Evolutionary conservation across 2,888 invertebrate species (phyloP), one percentile per base, ranked within the genome.

Genomic region (Xanthia togata): DNA sequence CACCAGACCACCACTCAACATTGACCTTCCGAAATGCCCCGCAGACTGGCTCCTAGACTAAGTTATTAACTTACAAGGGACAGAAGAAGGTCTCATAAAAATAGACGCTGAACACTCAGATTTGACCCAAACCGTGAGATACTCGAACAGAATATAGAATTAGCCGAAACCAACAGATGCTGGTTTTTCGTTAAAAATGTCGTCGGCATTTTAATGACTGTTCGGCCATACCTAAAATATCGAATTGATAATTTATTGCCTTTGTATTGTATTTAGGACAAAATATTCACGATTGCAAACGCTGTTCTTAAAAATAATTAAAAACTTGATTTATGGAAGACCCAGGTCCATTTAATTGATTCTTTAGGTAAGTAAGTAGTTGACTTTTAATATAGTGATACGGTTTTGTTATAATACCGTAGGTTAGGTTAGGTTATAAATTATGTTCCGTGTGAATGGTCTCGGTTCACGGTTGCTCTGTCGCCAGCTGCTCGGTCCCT

Each of bases 241-340:
- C 93, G 89, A 93, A 93, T 91, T 82, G 79, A 90, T 92, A 91
- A 95, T 96, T 95, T 95, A 96, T 95, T 91, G 92, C 93, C 91
- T 93, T 94, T 94, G 92, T 93, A 89, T 94, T 94, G 93, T 93
- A 90, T 93, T 90, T 88, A 87, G 87, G 84, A 90, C 81, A 90
- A 90, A 90, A 91, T 90, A 87, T 89, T 85, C 88, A 86, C 88
- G 90, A 88, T 90, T 90, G 91, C 91, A 86, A 91, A 91, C 83
- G 90, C 80, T 86, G 76, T 90, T 91, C 86, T 87, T 83, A 77
- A 88, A 88, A 88, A 91, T 91, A 92, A 92, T 91, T 91, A 90
- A 91, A 91, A 88, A 87, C 86, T 88, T 92, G 93, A 93, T 94
- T 93, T 93, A 93, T 91, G 89, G 87, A 80, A 79, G 84, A 78